phyloP scores from a whole-genome alignment of 2,797 vertebrate species.

The Paramormyrops hopkinsi region DNA sequence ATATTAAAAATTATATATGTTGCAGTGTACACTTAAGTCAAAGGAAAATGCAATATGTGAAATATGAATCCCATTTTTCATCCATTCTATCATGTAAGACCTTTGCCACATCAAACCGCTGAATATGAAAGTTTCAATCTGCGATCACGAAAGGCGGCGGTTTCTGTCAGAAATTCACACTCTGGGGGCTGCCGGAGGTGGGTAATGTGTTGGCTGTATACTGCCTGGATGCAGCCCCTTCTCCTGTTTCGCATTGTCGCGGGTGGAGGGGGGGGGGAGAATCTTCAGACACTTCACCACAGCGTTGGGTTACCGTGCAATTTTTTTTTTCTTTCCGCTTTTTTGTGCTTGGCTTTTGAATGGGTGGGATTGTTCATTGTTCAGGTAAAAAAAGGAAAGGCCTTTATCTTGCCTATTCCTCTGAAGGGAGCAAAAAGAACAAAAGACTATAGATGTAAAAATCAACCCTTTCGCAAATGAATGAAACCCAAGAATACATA shows the following conservation, averaged over 20 bases:
- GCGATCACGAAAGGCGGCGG: background rate
- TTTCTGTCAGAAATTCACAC: background rate
- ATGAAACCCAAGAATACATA: background rate
- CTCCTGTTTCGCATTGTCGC: slow-evolving; percentile 39
- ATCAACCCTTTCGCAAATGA: background rate
- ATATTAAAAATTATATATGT: background rate
- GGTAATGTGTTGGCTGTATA: slow-evolving; percentile 32
- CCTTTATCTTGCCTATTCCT: background rate
- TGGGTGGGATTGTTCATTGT: slow-evolving; percentile 53
- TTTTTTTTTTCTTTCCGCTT: slow-evolving; percentile 37
- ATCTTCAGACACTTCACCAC: slow-evolving; percentile 25
- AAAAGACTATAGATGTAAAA: slow-evolving; percentile 20
- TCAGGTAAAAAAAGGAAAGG: slow-evolving; percentile 26
- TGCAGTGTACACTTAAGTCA: background rate
- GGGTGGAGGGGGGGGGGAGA: background rate
- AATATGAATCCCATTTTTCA: background rate
- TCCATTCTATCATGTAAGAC: background rate
- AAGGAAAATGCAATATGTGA: background rate
- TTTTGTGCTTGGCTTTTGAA: slow-evolving; percentile 44
- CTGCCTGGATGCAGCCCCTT: slow-evolving; percentile 32
- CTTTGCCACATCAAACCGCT: background rate
- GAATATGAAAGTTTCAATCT: background rate
- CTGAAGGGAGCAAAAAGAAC: background rate
- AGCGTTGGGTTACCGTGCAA: slow-evolving; percentile 49
- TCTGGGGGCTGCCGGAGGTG: background rate